phyloP scores from a whole-genome alignment of 2,113 vertebrate genomes.

The Pardalotus punctatus region DNA sequence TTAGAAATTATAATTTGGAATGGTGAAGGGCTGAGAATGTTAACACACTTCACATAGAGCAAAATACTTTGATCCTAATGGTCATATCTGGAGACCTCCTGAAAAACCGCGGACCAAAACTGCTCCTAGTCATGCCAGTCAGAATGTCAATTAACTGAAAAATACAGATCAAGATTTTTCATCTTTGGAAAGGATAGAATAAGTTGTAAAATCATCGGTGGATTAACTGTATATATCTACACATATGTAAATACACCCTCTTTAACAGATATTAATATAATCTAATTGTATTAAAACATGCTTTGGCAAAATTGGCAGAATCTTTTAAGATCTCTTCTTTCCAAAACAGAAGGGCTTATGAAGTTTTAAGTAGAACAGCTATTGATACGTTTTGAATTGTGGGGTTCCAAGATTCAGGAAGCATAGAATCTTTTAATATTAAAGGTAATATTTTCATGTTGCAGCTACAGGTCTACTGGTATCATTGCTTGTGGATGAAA shows the following conservation, averaged over 20 bases:
- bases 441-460: neutral
- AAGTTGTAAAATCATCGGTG: neutral
- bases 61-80: neutral
- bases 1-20: neutral
- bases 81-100: neutral
- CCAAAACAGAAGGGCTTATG: neutral
- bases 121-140: neutral
- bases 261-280: neutral
- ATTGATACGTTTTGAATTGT: neutral
- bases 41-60: neutral
- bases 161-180: neutral
- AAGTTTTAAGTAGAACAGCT: neutral
- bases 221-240: neutral
- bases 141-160: neutral
- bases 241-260: neutral
- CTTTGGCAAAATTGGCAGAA: neutral
- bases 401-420: neutral
- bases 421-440: neutral
- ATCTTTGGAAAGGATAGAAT: neutral
- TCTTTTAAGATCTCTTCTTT: neutral
- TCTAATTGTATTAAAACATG: neutral
- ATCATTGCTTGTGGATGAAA: neutral
- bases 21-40: neutral
- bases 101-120: neutral
- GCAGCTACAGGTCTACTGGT: neutral